Conservation (phyloP, 2,888 invertebrate species). For the Hypercompe scribonia region DNA sequence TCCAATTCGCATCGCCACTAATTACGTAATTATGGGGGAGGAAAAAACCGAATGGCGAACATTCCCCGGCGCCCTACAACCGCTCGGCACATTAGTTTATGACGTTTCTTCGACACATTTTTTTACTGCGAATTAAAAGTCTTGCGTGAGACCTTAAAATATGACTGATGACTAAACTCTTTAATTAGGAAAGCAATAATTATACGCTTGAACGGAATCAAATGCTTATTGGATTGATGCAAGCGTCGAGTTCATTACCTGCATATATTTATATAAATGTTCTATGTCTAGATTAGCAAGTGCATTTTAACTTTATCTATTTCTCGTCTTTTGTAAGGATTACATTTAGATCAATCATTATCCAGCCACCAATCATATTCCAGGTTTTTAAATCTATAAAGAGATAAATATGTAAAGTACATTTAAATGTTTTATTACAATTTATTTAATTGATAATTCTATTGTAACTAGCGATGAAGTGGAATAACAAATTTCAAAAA, state of each 20-base stretch:
- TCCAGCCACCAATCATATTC: no score
- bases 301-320: background rate
- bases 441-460: no score
- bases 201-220: conserved; percentile 23
- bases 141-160: conserved; percentile 66
- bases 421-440: no score
- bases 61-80: conserved; percentile 68
- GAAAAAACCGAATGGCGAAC: conserved; percentile 78
- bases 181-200: conserved; percentile 53
- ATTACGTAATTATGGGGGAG: conserved; percentile 85
- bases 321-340: background rate
- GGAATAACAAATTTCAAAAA: no score
- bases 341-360: no score
- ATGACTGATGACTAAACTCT: conserved; percentile 56
- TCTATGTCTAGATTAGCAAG: conserved; percentile 23
- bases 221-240: conserved; percentile 36
- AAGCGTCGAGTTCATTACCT: conserved; percentile 34
- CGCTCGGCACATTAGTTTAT: conserved; percentile 79
- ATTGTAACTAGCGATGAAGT: no score
- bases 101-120: conserved; percentile 73
- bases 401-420: no score
- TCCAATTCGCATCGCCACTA: conserved; percentile 83
- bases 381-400: no score
- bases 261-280: conserved; percentile 25
- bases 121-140: conserved; percentile 75